A percentile compares a stretch with the other conserved stretches of the same genome.
phyloP scores from a whole-genome alignment of 35 echinoderm and acorn worm species.

The Ptychodera flava region DNA sequence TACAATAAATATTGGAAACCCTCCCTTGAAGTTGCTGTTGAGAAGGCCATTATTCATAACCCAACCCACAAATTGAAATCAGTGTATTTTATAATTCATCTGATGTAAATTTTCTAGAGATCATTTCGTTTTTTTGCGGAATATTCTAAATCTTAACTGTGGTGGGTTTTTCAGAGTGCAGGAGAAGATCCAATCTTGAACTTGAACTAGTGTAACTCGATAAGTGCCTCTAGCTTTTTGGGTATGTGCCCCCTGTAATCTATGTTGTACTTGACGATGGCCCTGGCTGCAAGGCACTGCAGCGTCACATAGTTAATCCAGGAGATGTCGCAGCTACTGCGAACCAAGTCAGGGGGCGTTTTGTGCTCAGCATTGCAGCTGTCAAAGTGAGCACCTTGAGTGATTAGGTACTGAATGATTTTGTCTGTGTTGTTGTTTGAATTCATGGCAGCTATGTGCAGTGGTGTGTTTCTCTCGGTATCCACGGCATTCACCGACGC shows the following conservation, averaged over 20 bases:
- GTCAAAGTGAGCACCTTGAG: slow-evolving; percentile 78
- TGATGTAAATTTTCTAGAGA: no score
- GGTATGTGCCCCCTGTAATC: slow-evolving; percentile 73
- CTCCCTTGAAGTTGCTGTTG: no score
- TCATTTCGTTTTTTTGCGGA: no score
- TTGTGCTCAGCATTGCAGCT: slow-evolving; percentile 58
- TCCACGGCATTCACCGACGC: slow-evolving; percentile 47
- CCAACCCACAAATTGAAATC: no score
- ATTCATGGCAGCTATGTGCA: slow-evolving; percentile 66
- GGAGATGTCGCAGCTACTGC: slow-evolving; percentile 59
- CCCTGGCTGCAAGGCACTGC: slow-evolving; percentile 67
- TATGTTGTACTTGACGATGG: slow-evolving; percentile 54
- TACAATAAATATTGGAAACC: no score
- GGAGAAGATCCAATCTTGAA: not conserved
- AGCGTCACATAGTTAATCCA: slow-evolving; percentile 82
- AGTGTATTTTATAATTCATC: no score
- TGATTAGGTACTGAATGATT: slow-evolving; percentile 58
- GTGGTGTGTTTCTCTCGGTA: slow-evolving; percentile 56
- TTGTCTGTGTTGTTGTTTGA: slow-evolving; percentile 21
- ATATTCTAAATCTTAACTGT: no score
- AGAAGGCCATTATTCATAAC: no score
- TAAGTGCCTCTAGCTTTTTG: slow-evolving; percentile 67
- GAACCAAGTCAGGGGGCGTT: slow-evolving; percentile 62
- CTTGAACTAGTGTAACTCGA: slow-evolving; percentile 42
- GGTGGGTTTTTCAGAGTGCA: no score